phyloP scores from a whole-genome alignment of 2,888 invertebrate species.

The Sceliomorpha sp. region DNA sequence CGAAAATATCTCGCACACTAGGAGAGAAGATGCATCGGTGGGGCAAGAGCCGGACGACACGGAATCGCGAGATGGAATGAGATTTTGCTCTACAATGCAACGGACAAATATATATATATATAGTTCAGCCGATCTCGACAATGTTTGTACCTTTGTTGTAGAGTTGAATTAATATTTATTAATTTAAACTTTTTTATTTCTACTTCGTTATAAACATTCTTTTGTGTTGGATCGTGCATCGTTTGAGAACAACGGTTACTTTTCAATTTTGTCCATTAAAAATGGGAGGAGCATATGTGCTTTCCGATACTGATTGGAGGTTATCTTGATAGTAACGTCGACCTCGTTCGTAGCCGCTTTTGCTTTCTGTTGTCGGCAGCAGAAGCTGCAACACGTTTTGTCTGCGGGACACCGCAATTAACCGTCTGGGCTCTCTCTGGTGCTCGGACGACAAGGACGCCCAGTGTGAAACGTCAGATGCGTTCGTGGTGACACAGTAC shows the following conservation, averaged over 20 bases:
- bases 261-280: constrained; percentile 3
- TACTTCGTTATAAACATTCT: too few relatives aligned
- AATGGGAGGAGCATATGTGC: not conserved
- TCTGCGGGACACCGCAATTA: constrained; percentile 73
- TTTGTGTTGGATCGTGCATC: not conserved
- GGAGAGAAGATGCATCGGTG: constrained; percentile 47
- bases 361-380: constrained; percentile 63
- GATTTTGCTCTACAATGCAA: constrained; percentile 28
- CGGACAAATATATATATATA: constrained; percentile 24
- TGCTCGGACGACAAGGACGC: constrained; percentile 64
- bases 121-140: constrained; percentile 7
- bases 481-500: constrained; percentile 36
- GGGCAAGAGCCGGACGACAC: constrained; percentile 45
- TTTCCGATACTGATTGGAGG: constrained; percentile 7
- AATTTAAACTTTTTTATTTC: too few relatives aligned
- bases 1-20: constrained; percentile 49
- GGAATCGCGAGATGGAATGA: constrained; percentile 31
- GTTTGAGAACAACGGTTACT: not conserved
- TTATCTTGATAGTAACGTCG: constrained; percentile 16
- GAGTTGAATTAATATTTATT: too few relatives aligned
- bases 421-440: constrained; percentile 65
- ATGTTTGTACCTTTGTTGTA: constrained; percentile 9
- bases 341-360: constrained; percentile 37
- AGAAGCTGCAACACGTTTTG: constrained; percentile 66
- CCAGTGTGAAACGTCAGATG: constrained; percentile 68